Percentiles rank a stretch among this genome's conserved stretches.
phyloP scores from a whole-genome alignment of 2,888 invertebrate genomes.

The Heliconius ethilla region DNA sequence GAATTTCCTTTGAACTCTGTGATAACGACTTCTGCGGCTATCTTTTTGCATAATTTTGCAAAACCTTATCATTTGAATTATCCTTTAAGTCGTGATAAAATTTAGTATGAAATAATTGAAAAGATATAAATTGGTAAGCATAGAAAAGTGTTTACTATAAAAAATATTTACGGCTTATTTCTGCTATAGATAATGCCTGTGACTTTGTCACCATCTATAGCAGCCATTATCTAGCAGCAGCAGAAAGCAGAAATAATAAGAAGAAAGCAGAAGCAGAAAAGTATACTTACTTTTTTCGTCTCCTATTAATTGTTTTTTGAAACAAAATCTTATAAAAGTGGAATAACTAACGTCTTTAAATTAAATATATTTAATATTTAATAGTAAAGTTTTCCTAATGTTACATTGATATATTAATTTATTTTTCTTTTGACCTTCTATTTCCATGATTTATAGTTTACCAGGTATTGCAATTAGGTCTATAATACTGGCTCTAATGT shows the following conservation, averaged over 20 bases:
- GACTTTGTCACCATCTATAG: no score
- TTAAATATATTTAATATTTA: not conserved
- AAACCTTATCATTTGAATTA: constrained; percentile 48
- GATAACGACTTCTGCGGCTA: constrained; percentile 54
- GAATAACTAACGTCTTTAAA: not conserved
- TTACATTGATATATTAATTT: no score
- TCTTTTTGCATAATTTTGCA: constrained; percentile 56
- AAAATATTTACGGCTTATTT: no score
- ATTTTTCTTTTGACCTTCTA: constrained; percentile 6
- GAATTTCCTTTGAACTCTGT: constrained; percentile 60
- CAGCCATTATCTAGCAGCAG: no score
- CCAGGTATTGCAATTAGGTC: not conserved
- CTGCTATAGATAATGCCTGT: no score
- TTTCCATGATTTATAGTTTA: constrained; percentile 14
- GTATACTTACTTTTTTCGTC: no score
- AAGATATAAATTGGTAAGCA: constrained; percentile 7
- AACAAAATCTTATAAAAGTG: no score
- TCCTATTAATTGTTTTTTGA: no score
- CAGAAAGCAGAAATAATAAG: no score
- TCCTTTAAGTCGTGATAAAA: constrained; percentile 31
- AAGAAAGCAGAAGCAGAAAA: no score
- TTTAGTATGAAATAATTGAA: constrained; percentile 32
- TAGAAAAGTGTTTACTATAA: not conserved
- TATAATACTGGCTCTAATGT: constrained; percentile 19
- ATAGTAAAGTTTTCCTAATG: not conserved